Percentiles rank a stretch among this genome's conserved stretches.
Conservation (phyloP, 2,113 vertebrate species). For the Thinocorus orbignyianus region DNA sequence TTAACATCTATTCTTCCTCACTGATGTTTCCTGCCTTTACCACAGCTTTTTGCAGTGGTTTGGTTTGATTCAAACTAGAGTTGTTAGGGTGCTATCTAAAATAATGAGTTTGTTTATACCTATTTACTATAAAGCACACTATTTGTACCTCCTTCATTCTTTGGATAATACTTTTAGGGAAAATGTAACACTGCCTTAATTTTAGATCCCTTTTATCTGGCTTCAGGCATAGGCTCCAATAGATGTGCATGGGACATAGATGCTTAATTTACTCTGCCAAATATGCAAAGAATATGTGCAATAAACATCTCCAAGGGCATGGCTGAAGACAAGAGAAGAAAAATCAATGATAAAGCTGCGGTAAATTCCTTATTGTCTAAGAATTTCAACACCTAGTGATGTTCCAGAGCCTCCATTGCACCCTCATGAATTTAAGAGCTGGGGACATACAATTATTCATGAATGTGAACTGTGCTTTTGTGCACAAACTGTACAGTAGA, state of each 20-base stretch:
- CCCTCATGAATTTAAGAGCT: neutral
- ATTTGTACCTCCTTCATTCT: neutral
- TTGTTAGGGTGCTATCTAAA: neutral
- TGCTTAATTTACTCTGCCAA: neutral
- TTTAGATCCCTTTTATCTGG: neutral
- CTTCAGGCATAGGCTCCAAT: neutral
- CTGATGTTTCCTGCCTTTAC: neutral
- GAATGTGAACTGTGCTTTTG: neutral
- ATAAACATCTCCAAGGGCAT: neutral
- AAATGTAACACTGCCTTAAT: neutral
- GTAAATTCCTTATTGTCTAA: neutral
- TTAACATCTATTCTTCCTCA: neutral
- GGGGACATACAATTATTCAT: neutral
- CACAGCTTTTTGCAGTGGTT: neutral
- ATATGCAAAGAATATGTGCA: neutral
- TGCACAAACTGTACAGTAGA: neutral
- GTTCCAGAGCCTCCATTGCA: neutral
- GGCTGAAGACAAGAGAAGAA: neutral
- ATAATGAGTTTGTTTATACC: neutral
- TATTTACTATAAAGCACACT: neutral
- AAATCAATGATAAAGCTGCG: neutral
- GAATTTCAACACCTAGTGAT: neutral
- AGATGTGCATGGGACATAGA: neutral
- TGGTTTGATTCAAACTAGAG: neutral
- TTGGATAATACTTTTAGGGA: neutral